These are phyloP conservation scores for Ranitomeya imitator DNA, from an alignment of 2,113 vertebrate species.

Conservation along the genomic window DNA sequence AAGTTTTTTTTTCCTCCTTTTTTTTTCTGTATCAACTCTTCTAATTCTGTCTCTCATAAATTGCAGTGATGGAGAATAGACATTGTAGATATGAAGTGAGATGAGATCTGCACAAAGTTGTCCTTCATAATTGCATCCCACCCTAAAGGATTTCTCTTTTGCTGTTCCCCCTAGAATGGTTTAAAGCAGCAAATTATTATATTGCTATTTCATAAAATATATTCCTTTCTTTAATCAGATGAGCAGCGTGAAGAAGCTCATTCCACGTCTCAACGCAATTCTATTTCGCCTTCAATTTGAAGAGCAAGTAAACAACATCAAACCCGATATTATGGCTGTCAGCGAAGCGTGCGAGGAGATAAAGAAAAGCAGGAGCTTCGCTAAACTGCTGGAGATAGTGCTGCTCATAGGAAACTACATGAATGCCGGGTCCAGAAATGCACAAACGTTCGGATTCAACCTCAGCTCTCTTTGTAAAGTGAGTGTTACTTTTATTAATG, in stretches of 20 bases:
- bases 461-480: conserved; percentile 98
- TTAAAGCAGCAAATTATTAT: conserved; percentile 54
- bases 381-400: conserved; percentile 90
- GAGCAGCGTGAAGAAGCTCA: conserved; percentile 90
- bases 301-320: conserved; percentile 93
- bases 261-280: conserved; percentile 90
- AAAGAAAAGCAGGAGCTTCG: conserved; percentile 88
- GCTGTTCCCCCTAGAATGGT: conserved; percentile 15
- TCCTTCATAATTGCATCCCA: conserved; percentile 33
- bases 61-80: conserved; percentile 32
- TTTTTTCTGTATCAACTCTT: conserved; percentile 3
- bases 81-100: conserved; percentile 26
- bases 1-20: neutral
- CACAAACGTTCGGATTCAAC: conserved; percentile 91
- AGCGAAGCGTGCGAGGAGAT: conserved; percentile 91
- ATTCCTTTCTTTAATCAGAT: conserved; percentile 81
- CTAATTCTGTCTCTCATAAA: neutral
- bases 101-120: conserved; percentile 16
- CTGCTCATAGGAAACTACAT: conserved; percentile 96
- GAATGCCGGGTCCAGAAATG: conserved; percentile 96
- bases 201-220: conserved; percentile 71
- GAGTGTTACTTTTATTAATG: conserved; percentile 64
- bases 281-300: conserved; percentile 98
- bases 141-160: conserved; percentile 23
- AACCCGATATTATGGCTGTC: conserved; percentile 93